These are phyloP conservation scores for Meganola albula DNA, from an alignment of 2,888 invertebrate species.

Conservation along the genomic window DNA sequence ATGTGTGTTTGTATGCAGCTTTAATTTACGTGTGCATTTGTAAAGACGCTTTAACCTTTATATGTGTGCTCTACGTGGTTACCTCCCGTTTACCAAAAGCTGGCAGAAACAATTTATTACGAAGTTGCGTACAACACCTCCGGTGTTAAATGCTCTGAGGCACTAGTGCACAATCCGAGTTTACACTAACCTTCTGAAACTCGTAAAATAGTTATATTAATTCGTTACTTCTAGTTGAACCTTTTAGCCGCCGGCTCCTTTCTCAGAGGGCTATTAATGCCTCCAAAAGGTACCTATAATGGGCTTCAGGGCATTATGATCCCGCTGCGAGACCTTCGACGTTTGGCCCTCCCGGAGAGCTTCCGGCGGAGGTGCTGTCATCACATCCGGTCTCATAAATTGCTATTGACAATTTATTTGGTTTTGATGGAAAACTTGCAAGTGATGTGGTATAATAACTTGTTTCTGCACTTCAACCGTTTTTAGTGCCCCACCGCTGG, in stretches of 20 bases:
- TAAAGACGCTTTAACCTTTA: too few relatives aligned
- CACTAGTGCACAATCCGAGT: background rate
- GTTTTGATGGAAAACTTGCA: conserved; percentile 22
- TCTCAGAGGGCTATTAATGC: conserved; percentile 52
- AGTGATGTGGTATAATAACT: too few relatives aligned
- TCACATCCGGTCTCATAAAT: conserved; percentile 44
- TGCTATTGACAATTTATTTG: conserved; percentile 36
- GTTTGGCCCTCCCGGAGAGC: conserved; percentile 44
- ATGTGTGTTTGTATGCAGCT: too few relatives aligned
- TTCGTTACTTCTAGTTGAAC: background rate
- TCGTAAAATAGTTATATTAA: background rate
- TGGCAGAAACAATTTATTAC: too few relatives aligned
- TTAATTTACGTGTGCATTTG: too few relatives aligned
- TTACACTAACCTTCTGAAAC: background rate
- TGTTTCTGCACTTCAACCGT: too few relatives aligned
- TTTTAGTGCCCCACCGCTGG: too few relatives aligned
- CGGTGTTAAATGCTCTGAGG: too few relatives aligned
- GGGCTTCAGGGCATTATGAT: conserved; percentile 57
- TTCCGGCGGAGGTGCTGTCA: conserved; percentile 42
- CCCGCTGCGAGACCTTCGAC: conserved; percentile 50
- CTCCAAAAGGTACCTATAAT: conserved; percentile 57
- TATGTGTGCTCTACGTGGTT: too few relatives aligned
- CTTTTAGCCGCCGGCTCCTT: conserved; percentile 33
- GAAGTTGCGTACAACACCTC: too few relatives aligned
- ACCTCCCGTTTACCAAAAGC: too few relatives aligned